Base-by-base conservation (phyloP, 2,113 vertebrate genomes). In the Actenoides hombroni region DNA sequence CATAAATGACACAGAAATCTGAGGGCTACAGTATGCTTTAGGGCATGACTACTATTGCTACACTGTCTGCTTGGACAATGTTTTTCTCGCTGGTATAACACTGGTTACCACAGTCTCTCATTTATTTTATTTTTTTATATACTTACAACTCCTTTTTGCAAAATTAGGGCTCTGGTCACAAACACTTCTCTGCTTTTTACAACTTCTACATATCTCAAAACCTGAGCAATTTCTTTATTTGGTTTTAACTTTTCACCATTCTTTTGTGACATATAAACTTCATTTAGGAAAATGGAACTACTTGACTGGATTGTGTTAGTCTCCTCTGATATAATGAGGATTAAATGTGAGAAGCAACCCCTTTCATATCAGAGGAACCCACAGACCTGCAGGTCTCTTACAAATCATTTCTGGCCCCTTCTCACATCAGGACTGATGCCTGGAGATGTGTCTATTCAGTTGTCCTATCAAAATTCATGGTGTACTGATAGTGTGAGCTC, bases 401-500 rank as follows among this genome's bases (percentile, higher is more conserved):
- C 1, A 15, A 28, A 49, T 26, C 2, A 59, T 59, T 79, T 78
- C 37, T 63, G 13, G 1, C 17, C 21, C 17, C 5, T 70, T 46
- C 18, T 59, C 54, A 23, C n/a, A 77, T 71, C 11, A 82, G 14
- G 39, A 48, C 23, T 35, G 4, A 23, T 51, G 64, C 17, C 17
- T 49, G 21, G 7, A 61, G 7, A 46, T 11, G 2, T 28, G 49
- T 14, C 2, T 53, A 3, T 56, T 59, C 15, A 23, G 3, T 49
- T 80, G 2, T 57, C 13, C 23, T 49, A 5, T 28, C 1, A 2
- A 69, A 83, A 83, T 70, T 61, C 14, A 54, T 13, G 14, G 31
- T 81, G 17, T 42, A 51, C 7, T 0, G 0, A 18, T 29, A 77
- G 5, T 5, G 1, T 4, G 11, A 95, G 15, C 7, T 90, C 6